These are phyloP conservation scores for Cyanoderma ruficeps DNA, from an alignment of 2,113 vertebrate genomes.

Conservation along the genomic window DNA sequence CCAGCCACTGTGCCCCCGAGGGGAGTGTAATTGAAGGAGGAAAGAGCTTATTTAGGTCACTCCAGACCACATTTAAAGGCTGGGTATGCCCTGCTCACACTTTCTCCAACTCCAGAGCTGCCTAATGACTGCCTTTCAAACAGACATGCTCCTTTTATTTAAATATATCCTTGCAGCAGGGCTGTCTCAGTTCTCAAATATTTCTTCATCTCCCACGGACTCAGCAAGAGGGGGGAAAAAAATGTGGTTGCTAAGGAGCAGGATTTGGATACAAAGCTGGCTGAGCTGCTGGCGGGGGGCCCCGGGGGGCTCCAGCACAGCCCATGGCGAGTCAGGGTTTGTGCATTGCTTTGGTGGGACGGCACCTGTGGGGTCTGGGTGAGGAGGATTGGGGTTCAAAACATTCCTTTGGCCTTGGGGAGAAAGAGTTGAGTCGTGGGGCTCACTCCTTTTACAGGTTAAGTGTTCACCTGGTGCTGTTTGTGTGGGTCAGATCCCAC, in stretches of 20 bases:
- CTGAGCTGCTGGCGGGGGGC: background rate
- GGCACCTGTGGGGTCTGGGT: background rate
- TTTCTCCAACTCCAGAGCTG: background rate
- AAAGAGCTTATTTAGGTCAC: conserved; percentile 23
- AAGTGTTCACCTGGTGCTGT: background rate
- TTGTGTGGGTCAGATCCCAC: background rate
- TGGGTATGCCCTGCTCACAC: background rate
- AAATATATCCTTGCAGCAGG: background rate
- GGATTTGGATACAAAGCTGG: conserved; percentile 58
- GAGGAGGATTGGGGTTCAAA: background rate
- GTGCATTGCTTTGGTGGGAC: background rate
- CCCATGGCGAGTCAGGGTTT: background rate
- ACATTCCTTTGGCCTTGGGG: background rate
- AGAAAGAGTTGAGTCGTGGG: background rate
- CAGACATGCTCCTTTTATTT: background rate
- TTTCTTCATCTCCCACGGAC: conserved; percentile 39
- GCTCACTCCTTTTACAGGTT: rapidly evolving
- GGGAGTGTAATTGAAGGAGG: background rate
- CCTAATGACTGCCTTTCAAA: background rate
- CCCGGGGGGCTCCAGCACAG: background rate
- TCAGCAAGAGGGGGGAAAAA: background rate
- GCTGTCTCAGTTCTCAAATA: conserved; percentile 34
- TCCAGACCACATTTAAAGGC: background rate
- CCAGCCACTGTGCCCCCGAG: background rate
- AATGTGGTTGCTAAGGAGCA: conserved; percentile 62